Evolutionary conservation across 2,888 invertebrate species (phyloP), one percentile per base, ranked within the genome.

Genomic region (Selenia dentaria): DNA sequence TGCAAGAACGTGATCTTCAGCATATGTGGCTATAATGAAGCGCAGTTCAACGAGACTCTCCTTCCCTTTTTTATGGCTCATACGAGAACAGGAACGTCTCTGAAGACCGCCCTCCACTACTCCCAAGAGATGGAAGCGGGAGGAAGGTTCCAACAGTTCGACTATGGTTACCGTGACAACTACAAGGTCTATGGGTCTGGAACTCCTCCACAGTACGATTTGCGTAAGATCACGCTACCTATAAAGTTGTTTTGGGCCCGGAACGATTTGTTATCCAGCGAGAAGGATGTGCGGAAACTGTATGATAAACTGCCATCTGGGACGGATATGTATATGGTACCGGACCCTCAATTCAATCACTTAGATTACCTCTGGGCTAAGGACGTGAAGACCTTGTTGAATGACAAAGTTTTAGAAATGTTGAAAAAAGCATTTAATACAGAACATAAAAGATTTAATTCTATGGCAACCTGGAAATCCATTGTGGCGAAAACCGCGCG

Each of bases 1-100:
- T 97, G 97, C 67, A 93, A 93, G 61, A 94, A 95, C 64, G 58
- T 94, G 0, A 72, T 97, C 1, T 96, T 96, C 70, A 79, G 94
- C 12, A 67, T 96, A 1, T 93, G 93, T 48, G 97, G 97, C 0
- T 94, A 93, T 59, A 95, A 95, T 74, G 87, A 92, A 43, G 79
- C 85, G 12, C 93, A 96, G 69, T 92, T 95, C 32, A 94, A 96
- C 68, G 80, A 93, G 90, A 91, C 92, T 2, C 70, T 95, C 16
- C 63, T 96, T n/a, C 95, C 95, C 0, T 85, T 93, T 0, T 94
- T 96, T 58, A 65, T 95, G 31, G 83, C 91, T 11, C 94, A 95
- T 61, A 84, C 92, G 2, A 96, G 96, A 0, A 94, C 95, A 0
- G 96, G 96, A 0, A 93, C 95, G 0, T 96, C 96, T 0, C 92